Evolutionary conservation across 2,888 invertebrate species (phyloP), one percentile per base, ranked within the genome.

Genomic region (Tetranychus piercei): DNA sequence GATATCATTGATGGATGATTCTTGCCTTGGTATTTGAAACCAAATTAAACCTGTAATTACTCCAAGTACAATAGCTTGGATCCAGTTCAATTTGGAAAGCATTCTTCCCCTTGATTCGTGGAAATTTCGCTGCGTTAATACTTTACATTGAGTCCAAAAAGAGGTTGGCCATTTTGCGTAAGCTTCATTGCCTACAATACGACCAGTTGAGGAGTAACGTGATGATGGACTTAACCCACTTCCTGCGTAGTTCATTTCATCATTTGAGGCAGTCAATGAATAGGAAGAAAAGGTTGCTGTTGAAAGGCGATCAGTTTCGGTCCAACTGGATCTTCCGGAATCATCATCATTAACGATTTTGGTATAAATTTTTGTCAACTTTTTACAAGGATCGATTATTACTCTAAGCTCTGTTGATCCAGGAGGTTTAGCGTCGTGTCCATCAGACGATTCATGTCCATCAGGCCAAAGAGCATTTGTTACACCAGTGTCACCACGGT

Each of bases 141-240:
- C 88, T 82, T 87, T 87, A 81, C 89, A 89, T 82, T 90, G 90
- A 18, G 89, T 90, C 85, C 87, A 87, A 82, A 90, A 90, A 76
- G 87, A 87, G n/a, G 90, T 90, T 72, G 89, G 88, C 86, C 88
- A 88, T 76, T 87, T 82, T 6, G 3, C 43, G 15, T 23, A 34
- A 34, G 44, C 22, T 34, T 73, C 34, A 73, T 74, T 20, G 15
- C 55, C 55, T 7, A 15, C 15, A 15, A 55, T 9, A 15, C 55
- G 55, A 55, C 55, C 55, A 15, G 18, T 34, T 34, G 74, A 74
- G 18, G 66, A 69, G n/a, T 20, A 74, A 34, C 23, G 23, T 67
- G 74, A 67, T 67, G 74, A 64, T 43, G 18, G 45, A 20, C 34
- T 23, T 34, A 20, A 43, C 72, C 20, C 15, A 43, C 72, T 20